Evolutionary conservation across 2,888 invertebrate species (phyloP).

Genomic region (Eurytoma californica): DNA sequence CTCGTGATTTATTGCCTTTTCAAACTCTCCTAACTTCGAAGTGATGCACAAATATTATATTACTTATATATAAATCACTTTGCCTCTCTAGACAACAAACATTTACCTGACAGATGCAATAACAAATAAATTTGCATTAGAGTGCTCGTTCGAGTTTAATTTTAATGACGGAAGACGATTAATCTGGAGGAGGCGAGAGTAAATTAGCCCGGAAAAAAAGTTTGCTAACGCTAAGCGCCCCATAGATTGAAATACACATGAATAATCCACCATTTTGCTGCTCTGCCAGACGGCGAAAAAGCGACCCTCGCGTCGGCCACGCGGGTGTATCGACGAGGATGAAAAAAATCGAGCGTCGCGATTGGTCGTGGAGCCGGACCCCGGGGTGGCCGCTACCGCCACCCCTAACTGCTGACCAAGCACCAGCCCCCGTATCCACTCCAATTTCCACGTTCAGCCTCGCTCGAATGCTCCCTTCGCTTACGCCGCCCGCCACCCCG

Average conservation of each 20-base stretch:
- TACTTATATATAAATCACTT: no score
- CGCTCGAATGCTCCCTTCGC: slow-evolving; percentile 59
- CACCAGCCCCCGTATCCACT: slow-evolving; percentile 67
- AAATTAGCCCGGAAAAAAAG: no score
- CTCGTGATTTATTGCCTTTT: slow-evolving; percentile 24
- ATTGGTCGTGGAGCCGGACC: slow-evolving; percentile 71
- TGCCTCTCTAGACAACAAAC: no score
- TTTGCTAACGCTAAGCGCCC: no score
- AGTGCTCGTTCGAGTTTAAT: no score
- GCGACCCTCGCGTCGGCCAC: slow-evolving; percentile 59
- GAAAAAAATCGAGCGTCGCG: slow-evolving; percentile 68
- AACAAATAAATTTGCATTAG: no score
- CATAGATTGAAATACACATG: no score
- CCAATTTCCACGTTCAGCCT: slow-evolving; percentile 65
- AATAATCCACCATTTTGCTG: slow-evolving; percentile 69
- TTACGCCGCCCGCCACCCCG: slow-evolving; percentile 53
- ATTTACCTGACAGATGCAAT: no score
- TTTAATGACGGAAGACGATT: no score
- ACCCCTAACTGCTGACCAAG: slow-evolving; percentile 72
- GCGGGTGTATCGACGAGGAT: slow-evolving; percentile 41
- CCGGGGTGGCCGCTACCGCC: slow-evolving; percentile 70
- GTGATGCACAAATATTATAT: no score
- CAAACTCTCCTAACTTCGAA: no score
- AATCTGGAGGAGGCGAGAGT: no score
- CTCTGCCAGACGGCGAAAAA: slow-evolving; percentile 56